Conservation (phyloP, 2,888 invertebrate genomes). For the Brachylomia viminalis region DNA sequence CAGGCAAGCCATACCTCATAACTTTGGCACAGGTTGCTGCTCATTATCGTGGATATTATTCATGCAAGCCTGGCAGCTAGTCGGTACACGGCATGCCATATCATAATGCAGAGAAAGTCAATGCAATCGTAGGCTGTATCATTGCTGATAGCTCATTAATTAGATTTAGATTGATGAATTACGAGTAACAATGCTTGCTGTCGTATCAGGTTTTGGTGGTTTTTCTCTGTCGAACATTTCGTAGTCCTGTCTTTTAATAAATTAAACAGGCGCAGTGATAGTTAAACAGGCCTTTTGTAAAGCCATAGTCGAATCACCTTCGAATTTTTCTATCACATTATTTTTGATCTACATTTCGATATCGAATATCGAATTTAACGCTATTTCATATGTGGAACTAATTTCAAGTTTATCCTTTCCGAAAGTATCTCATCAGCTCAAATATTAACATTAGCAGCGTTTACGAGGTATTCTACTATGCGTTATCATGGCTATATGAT, state of each 20-base stretch:
- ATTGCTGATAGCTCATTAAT: conserved; percentile 23
- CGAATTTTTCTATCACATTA: neutral
- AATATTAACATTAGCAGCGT: conserved; percentile 29
- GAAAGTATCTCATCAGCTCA: conserved; percentile 22
- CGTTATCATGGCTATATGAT: conserved; percentile 44
- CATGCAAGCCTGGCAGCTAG: conserved; percentile 74
- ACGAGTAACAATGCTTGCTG: neutral
- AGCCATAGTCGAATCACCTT: neutral
- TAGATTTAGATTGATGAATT: neutral
- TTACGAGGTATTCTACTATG: conserved; percentile 35
- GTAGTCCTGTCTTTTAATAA: neutral
- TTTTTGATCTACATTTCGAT: neutral
- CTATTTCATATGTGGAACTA: neutral
- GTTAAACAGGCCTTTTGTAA: neutral
- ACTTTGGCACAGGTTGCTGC: conserved; percentile 71
- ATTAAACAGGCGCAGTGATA: neutral
- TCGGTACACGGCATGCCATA: conserved; percentile 72
- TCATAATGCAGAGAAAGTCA: conserved; percentile 76
- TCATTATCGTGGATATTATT: conserved; percentile 80
- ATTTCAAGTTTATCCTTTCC: neutral
- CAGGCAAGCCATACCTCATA: conserved; percentile 62
- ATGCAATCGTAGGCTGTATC: conserved; percentile 34
- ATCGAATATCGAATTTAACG: neutral
- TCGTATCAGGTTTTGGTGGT: neutral
- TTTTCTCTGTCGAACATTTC: neutral